Base-by-base conservation (phyloP, 2,113 vertebrate genomes). In the Prietella phreatophila region DNA sequence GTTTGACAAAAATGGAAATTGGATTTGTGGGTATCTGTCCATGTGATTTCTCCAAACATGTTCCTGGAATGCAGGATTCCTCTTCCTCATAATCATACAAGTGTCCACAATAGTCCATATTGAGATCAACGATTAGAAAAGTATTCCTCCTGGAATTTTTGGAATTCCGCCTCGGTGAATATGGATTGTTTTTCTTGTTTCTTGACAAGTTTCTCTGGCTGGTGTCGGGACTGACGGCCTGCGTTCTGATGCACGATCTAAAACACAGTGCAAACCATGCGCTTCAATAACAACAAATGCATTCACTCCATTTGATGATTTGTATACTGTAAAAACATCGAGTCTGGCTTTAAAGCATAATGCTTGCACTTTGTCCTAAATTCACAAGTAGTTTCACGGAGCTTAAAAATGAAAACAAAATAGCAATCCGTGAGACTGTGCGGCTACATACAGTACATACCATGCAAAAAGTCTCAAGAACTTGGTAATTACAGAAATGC, bases 141-240 rank as follows among this genome's bases (percentile, higher is more conserved):
- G 88, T 95, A 96, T 84, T 95, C 95, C 88, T 93, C 90, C 92
- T 96, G 95, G 91, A 96, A 96, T 91, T 93, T 91, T 92, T 94
- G 89, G 87, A 96, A 96, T 90, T 96, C 93, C 1, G 95, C 88
- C 88, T 96, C 95, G 0, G 94, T 94, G 92, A 96, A 96, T 83
- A 95, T 13, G 2, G 95, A 95, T 82, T 87, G 27, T 0, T 89
- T 86, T 60, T 91, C 76, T 5, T 84, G 2, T 80, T 92, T 93
- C 83, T 84, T 88, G 50, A 42, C 75, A 0, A 85, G 75, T n/a
- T 0, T 19, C 2, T 91, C 88, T 0, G 89, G 92, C 0, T 5
- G 90, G 84, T 94, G 78, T 11, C 94, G 93, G 5, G 95, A 92
- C 83, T 93, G 94, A 15, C 95, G 91, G 0, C 95, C 94, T 0